phyloP scores from a whole-genome alignment of 2,888 invertebrate genomes.

The Leptopilina syphax region DNA sequence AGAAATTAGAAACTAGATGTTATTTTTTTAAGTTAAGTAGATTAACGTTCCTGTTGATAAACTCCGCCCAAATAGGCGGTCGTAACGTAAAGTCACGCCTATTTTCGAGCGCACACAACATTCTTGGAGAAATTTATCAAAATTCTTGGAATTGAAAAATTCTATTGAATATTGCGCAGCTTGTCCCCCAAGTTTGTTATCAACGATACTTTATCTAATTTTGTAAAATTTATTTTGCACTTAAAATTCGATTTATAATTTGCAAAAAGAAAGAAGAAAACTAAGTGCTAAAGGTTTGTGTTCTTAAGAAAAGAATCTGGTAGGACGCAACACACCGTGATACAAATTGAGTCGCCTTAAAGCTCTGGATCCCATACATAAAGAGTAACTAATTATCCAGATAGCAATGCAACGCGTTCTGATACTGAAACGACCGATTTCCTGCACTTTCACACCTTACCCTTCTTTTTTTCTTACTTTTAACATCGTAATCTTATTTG shows the following conservation, averaged over 20 bases:
- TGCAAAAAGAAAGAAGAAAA: background rate
- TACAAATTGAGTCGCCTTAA: slow-evolving; percentile 67
- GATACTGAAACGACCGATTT: slow-evolving; percentile 60
- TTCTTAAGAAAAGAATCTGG: background rate
- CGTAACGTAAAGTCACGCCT: no score
- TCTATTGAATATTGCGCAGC: no score
- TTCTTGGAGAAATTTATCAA: no score
- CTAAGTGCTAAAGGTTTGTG: background rate
- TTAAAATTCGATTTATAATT: background rate
- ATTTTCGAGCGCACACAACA: no score
- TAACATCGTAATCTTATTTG: slow-evolving; percentile 6
- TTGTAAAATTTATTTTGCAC: slow-evolving; percentile 7
- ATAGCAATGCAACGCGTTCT: slow-evolving; percentile 64
- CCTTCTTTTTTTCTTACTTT: slow-evolving; percentile 25
- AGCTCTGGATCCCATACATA: slow-evolving; percentile 58
- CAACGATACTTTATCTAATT: background rate
- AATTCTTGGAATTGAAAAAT: no score
- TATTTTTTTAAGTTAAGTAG: no score
- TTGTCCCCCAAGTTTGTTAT: no score
- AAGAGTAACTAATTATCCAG: slow-evolving; percentile 70
- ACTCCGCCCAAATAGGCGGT: no score
- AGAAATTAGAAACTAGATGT: no score
- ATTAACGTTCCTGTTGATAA: no score
- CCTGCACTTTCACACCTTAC: slow-evolving; percentile 51
- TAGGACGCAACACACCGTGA: slow-evolving; percentile 31